Evolutionary conservation across 2,888 invertebrate genomes (phyloP).

Genomic region (Nymphalis urticae): DNA sequence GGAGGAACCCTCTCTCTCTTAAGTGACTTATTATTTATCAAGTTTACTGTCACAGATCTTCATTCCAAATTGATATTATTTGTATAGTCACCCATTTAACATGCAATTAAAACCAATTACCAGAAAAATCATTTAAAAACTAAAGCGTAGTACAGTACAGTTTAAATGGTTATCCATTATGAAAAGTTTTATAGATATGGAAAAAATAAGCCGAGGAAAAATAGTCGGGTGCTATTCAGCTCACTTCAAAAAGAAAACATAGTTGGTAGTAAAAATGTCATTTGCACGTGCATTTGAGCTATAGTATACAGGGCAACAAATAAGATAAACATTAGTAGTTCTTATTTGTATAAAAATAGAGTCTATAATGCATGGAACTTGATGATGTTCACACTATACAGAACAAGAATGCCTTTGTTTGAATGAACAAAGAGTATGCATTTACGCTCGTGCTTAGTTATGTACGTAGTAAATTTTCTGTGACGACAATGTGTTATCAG

Average conservation of each 20-base stretch:
- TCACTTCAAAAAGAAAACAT: conserved; percentile 39
- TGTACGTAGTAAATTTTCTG: conserved; percentile 38
- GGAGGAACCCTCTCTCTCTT: no score
- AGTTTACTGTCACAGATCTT: no score
- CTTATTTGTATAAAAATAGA: conserved; percentile 23
- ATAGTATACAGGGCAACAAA: conserved; percentile 32
- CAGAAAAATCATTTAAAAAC: no score
- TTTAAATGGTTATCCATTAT: no score
- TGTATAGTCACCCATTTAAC: no score
- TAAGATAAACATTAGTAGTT: conserved; percentile 17
- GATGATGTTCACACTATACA: conserved; percentile 19
- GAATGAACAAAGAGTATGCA: conserved; percentile 47
- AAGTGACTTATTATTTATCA: no score
- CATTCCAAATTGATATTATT: no score
- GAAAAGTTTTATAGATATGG: neutral
- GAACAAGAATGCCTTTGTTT: conserved; percentile 53
- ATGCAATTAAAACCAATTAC: no score
- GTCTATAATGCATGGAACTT: conserved; percentile 19
- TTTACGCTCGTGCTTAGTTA: conserved; percentile 38
- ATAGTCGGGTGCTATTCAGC: conserved; percentile 31
- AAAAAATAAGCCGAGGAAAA: conserved; percentile 23
- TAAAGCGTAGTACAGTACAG: no score
- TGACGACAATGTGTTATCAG: conserved; percentile 35
- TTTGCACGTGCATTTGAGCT: conserved; percentile 55
- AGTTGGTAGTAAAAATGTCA: conserved; percentile 50